Evolutionary conservation across 92 coral and sea anemone species (phyloP).

Genomic region (Parazoanthus atlanticus): DNA sequence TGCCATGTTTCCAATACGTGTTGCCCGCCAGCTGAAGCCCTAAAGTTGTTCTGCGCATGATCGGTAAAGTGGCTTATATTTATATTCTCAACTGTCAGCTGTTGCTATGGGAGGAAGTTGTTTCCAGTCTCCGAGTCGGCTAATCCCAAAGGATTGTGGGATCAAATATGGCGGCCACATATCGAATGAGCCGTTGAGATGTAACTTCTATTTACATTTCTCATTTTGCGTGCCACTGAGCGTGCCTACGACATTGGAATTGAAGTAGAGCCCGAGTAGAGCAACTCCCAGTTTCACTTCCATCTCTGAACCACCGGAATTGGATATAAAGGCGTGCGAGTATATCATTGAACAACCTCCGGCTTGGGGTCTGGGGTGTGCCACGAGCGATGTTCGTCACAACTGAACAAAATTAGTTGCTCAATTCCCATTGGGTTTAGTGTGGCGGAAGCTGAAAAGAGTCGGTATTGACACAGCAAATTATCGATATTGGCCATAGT

Average conservation of each 20-base stretch:
- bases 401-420: background rate
- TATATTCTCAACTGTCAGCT: no score
- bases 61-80: no score
- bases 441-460: constrained; percentile 33
- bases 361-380: constrained; percentile 36
- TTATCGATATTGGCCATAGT: constrained; percentile 21
- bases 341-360: constrained; percentile 18
- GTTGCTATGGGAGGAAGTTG: no score
- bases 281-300: constrained; percentile 27
- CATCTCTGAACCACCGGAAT: background rate
- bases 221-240: background rate
- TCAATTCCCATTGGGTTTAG: constrained; percentile 16
- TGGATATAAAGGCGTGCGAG: constrained; percentile 15
- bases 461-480: constrained; percentile 22
- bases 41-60: no score
- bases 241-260: background rate
- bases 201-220: background rate
- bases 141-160: constrained; percentile 6
- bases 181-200: background rate
- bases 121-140: no score
- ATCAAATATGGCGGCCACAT: background rate
- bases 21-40: no score
- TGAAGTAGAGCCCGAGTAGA: background rate
- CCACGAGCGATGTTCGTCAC: constrained; percentile 29
- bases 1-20: no score